Conservation (phyloP, 2,797 vertebrate species). For the Poeciliopsis paucimaculata region DNA sequence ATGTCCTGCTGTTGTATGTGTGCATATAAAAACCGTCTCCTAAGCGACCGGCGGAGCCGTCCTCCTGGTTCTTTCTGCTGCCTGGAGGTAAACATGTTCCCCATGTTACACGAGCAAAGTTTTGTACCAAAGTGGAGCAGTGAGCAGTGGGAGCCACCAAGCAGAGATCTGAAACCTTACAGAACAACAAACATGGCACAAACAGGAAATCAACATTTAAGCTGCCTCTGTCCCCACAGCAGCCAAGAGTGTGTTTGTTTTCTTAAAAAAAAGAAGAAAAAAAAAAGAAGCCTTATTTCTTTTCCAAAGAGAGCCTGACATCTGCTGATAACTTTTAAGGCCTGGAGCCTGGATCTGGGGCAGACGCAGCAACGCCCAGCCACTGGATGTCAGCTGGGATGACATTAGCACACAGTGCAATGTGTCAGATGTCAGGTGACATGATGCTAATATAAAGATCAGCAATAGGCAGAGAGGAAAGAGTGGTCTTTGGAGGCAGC, state of each 20-base stretch:
- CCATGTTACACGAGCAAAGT: background rate
- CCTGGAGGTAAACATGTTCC: slow-evolving; percentile 19
- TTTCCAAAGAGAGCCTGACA: slow-evolving; percentile 48
- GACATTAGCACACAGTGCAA: slow-evolving; percentile 32
- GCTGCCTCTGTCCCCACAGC: slow-evolving; percentile 22
- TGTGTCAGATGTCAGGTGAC: slow-evolving; percentile 43
- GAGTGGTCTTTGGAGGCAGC: slow-evolving; percentile 20
- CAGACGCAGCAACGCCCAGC: background rate
- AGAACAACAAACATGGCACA: background rate
- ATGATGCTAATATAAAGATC: slow-evolving; percentile 40
- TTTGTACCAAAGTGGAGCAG: background rate
- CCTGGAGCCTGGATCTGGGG: background rate
- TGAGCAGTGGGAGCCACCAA: background rate
- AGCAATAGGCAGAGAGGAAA: slow-evolving; percentile 9
- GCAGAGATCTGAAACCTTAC: slow-evolving; percentile 31
- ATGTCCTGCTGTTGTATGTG: slow-evolving; percentile 49
- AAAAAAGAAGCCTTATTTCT: slow-evolving; percentile 31
- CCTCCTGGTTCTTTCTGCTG: slow-evolving; percentile 17
- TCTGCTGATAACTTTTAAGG: slow-evolving; percentile 45
- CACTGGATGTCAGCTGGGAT: slow-evolving; percentile 46
- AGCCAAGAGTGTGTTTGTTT: slow-evolving; percentile 32
- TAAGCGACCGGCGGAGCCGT: slow-evolving; percentile 33
- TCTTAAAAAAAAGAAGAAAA: slow-evolving; percentile 32
- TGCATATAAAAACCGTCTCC: slow-evolving; percentile 47
- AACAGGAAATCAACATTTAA: slow-evolving; percentile 32